Evolutionary conservation across 2,797 vertebrate species (phyloP).

Genomic region (Pristis pectinata): DNA sequence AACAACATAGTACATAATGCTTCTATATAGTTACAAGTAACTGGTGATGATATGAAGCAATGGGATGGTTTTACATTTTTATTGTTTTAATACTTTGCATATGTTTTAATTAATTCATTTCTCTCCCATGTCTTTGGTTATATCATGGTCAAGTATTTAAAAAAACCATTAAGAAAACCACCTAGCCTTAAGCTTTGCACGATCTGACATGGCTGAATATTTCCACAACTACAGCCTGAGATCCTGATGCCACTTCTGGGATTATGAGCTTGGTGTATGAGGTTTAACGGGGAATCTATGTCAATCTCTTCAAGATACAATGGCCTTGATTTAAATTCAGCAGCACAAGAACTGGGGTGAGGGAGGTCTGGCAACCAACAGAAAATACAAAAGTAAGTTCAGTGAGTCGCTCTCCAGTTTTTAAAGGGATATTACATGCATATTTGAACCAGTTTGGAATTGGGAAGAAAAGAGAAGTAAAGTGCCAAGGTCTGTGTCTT

Average conservation of each 20-base stretch:
- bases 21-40: not conserved
- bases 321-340: no score
- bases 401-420: no score
- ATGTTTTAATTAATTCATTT: not conserved
- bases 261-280: not conserved
- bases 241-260: not conserved
- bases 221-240: not conserved
- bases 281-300: not conserved
- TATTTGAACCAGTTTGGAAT: no score
- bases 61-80: not conserved
- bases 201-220: not conserved
- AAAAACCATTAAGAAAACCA: not conserved
- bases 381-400: no score
- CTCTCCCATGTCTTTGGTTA: not conserved
- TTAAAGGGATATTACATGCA: no score
- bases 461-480: no score
- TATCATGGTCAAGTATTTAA: not conserved
- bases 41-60: not conserved
- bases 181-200: not conserved
- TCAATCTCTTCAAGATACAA: not conserved
- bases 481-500: no score
- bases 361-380: no score
- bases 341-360: no score
- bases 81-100: not conserved
- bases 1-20: not conserved